Evolutionary conservation across 2,888 invertebrate genomes (phyloP).

Genomic region (Blastobasis lacticolella): DNA sequence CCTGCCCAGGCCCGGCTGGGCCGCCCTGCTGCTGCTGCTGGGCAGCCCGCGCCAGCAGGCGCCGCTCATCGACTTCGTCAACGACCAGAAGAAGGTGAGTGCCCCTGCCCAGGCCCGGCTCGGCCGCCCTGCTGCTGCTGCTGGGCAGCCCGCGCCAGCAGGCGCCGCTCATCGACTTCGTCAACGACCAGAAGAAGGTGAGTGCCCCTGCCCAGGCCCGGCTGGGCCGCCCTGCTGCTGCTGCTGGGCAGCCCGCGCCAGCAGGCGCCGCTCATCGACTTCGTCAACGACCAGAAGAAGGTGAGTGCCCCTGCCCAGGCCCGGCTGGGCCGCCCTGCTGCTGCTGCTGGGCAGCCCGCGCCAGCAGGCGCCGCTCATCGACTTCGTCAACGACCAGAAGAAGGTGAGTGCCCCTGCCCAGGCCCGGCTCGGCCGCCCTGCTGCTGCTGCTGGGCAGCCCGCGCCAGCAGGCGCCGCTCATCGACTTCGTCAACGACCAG

Average conservation of each 20-base stretch:
- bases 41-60: conserved; percentile 92
- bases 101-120: conserved; percentile 7
- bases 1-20: too few species aligned
- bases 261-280: conserved; percentile 93
- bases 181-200: conserved; percentile 97
- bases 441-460: conserved; percentile 94
- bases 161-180: conserved; percentile 95
- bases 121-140: conserved; percentile 96
- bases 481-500: conserved; percentile 97
- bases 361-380: conserved; percentile 91
- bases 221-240: too few species aligned
- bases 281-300: conserved; percentile 98
- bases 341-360: conserved; percentile 94
- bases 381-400: conserved; percentile 98
- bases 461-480: conserved; percentile 90
- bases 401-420: too few species aligned
- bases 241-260: conserved; percentile 94
- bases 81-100: conserved; percentile 94
- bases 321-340: too few species aligned
- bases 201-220: conserved; percentile 22
- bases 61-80: conserved; percentile 96
- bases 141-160: conserved; percentile 92
- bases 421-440: too few species aligned
- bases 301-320: too few species aligned
- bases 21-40: conserved; percentile 96